Base-by-base conservation (phyloP, 2,888 invertebrate species). In the Sminthurinus aureus region DNA sequence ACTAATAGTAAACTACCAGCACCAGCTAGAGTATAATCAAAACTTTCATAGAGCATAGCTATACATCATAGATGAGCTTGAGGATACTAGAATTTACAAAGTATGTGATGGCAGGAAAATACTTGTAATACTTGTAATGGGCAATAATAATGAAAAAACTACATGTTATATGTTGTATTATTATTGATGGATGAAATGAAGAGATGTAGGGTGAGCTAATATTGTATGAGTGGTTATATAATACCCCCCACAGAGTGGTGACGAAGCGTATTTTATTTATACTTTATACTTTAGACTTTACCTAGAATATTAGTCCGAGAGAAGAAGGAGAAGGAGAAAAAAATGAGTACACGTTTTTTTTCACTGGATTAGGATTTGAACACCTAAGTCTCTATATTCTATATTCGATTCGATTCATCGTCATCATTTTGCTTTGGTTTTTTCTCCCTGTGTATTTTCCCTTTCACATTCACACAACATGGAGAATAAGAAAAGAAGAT, bases 191-290 rank as follows among this genome's bases (percentile, higher is more conserved):
- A 79, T 79, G 69, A 66, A 51, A 69, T 51, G 79, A 79, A 26
- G 58, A 64, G 64, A 79, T 73, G 64, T 81, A 82, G 77, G 82
- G 69, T 77, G 82, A 77, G 76, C 82, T 82, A 82, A 82, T 69
- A 67, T 69, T 78, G 26, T 73, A 58, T 58, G 80, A 74, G 38
- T 81, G 81, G 81, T 26, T 74, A 74, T 79, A 38, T 75, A 71
- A 77, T 84, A 81, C 86, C 86, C 85, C 86, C 86, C 86, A 85
- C 85, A 85, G 86, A 67, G 85, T 79, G 79, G 84, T 86, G 86
- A 86, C 86, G 81, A 84, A 84, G 86, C 86, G 84, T 76, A 85
- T 85, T 86, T 85, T 80, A 80, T 79, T 83, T 67, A 79, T 71
- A 75, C 22, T 83, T 76, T n/a, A n/a, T n/a, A n/a, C n/a, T n/a